phyloP scores from a whole-genome alignment of 2,888 invertebrate genomes.

The Heteromyza rotundicornis region DNA sequence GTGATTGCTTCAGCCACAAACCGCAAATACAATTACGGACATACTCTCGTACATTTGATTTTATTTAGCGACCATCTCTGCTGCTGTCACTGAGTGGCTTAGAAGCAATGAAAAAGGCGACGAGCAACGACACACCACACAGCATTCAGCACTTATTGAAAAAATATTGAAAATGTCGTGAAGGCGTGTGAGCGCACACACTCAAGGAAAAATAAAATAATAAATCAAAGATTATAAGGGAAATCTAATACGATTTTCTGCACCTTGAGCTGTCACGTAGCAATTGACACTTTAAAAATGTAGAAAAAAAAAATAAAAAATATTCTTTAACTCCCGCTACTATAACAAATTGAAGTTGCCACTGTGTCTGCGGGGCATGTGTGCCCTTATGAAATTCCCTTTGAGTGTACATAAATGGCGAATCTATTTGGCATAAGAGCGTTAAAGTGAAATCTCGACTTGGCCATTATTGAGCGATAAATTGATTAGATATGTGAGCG shows the following conservation, averaged over 20 bases:
- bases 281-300: no score
- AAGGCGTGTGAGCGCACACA: background rate
- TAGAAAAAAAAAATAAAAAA: no score
- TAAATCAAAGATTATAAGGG: no score
- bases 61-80: no score
- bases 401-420: background rate
- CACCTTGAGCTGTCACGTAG: no score
- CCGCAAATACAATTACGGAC: slow-evolving; percentile 53
- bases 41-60: slow-evolving; percentile 19
- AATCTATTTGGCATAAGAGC: slow-evolving; percentile 9
- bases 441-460: slow-evolving; percentile 38
- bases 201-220: background rate
- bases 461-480: slow-evolving; percentile 53
- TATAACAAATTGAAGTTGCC: no score
- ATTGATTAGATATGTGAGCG: slow-evolving; percentile 50
- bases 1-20: slow-evolving; percentile 47
- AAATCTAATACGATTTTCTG: no score
- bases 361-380: background rate
- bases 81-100: no score
- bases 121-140: background rate
- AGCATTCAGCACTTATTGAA: slow-evolving; percentile 2
- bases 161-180: background rate
- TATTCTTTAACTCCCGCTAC: no score
- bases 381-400: background rate
- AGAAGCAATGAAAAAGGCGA: background rate